phyloP scores from a whole-genome alignment of 2,888 invertebrate genomes.

The Escarpia spicata region DNA sequence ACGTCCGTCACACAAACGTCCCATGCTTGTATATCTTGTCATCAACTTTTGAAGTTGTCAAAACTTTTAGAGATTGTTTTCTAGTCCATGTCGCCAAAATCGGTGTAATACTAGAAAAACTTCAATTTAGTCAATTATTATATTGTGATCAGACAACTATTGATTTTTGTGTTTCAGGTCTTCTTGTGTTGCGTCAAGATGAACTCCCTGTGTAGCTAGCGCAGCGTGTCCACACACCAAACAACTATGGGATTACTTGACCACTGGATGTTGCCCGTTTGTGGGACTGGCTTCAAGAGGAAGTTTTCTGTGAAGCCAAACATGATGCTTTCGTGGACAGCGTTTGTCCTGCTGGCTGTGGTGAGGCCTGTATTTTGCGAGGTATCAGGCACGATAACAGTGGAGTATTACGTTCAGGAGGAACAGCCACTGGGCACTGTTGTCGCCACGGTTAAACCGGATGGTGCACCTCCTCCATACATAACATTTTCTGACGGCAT shows the following conservation, averaged over 20 bases:
- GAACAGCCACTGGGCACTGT: constrained; percentile 25
- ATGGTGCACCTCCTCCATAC: background rate
- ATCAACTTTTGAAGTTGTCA: background rate
- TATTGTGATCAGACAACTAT: background rate
- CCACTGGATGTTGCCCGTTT: background rate
- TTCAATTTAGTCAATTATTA: background rate
- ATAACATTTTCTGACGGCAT: background rate
- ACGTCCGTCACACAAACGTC: background rate
- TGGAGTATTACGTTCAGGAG: constrained; percentile 14
- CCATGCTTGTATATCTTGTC: background rate
- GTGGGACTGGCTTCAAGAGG: background rate
- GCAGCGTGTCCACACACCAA: background rate
- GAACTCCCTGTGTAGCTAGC: background rate
- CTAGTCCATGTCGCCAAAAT: background rate
- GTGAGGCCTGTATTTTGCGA: background rate
- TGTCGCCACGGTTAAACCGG: constrained; percentile 18
- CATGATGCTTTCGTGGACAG: background rate
- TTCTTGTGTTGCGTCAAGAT: background rate
- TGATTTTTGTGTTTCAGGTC: background rate
- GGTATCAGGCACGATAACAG: background rate
- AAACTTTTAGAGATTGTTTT: background rate
- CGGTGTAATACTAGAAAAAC: no score
- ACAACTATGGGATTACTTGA: background rate
- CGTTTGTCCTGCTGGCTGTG: background rate
- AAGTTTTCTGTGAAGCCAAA: constrained; percentile 1